These are phyloP conservation scores for Diaprepes abbreviatus DNA, from an alignment of 2,888 invertebrate species.

Conservation along the genomic window DNA sequence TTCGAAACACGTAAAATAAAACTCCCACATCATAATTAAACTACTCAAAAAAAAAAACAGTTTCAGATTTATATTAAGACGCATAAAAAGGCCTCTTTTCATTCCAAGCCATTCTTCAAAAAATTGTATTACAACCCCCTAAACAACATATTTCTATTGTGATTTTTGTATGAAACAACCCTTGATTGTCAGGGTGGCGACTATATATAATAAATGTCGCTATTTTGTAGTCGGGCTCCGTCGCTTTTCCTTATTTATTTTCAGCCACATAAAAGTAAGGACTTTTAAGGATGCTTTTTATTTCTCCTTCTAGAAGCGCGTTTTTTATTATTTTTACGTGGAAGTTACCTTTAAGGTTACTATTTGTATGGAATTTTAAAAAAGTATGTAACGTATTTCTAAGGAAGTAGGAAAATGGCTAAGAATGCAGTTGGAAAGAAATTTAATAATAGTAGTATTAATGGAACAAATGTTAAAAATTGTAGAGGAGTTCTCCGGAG, in stretches of 20 bases:
- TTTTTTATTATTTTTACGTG: background rate
- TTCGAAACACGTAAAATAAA: too few relatives aligned
- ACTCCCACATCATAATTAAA: too few relatives aligned
- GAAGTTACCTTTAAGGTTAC: background rate
- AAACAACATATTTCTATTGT: slow-evolving; percentile 1
- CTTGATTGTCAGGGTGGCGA: slow-evolving; percentile 4
- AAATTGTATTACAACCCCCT: background rate
- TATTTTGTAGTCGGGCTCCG: background rate
- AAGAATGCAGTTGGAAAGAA: too few relatives aligned
- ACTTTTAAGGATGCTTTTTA: background rate
- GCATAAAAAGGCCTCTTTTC: background rate
- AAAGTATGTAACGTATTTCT: too few relatives aligned
- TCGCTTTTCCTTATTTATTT: slow-evolving; percentile 19
- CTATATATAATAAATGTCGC: slow-evolving; percentile 12
- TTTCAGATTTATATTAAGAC: background rate
- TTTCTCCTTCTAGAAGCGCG: background rate
- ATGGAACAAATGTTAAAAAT: too few relatives aligned
- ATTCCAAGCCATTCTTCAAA: background rate
- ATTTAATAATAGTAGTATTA: too few relatives aligned
- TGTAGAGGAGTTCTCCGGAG: too few relatives aligned
- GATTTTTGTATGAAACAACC: slow-evolving; percentile 3
- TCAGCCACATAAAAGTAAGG: slow-evolving; percentile 5
- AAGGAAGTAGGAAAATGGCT: too few relatives aligned
- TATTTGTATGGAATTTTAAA: too few relatives aligned
- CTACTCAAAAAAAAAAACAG: too few relatives aligned